Percentiles rank a stretch among this genome's conserved stretches.
These are phyloP conservation scores for Poecile atricapillus DNA, from an alignment of 2,113 vertebrate species.

Conservation along the genomic window DNA sequence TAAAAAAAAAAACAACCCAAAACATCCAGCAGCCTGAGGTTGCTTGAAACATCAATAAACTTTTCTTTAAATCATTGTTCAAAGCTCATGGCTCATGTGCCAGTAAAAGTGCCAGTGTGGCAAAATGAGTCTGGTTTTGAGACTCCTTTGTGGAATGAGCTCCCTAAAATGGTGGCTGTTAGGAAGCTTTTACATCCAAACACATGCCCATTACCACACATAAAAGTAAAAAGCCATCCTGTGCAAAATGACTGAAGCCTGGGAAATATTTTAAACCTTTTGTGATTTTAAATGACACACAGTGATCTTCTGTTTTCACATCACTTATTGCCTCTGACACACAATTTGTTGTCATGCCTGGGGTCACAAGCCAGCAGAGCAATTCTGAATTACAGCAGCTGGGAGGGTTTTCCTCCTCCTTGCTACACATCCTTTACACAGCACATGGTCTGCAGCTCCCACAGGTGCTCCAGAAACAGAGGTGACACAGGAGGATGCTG, in stretches of 20 bases:
- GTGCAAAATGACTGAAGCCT: not conserved
- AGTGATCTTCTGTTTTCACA: not conserved
- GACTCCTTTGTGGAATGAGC: not conserved
- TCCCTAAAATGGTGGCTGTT: not conserved
- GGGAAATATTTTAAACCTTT: not conserved
- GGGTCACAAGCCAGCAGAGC: not conserved
- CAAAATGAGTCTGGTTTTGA: not conserved
- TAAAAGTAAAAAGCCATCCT: not conserved
- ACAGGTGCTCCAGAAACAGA: not conserved
- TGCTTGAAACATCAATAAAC: not conserved
- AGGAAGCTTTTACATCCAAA: conserved; percentile 26
- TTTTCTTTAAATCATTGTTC: conserved; percentile 30
- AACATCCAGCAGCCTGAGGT: not conserved
- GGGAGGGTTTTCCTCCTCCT: not conserved
- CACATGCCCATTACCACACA: not conserved
- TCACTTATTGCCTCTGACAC: not conserved
- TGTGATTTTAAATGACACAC: not conserved
- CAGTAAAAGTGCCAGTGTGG: not conserved
- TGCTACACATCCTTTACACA: not conserved
- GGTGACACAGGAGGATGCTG: not conserved
- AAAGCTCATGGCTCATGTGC: not conserved
- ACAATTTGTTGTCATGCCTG: not conserved
- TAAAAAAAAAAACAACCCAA: not conserved
- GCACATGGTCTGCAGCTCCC: not conserved
- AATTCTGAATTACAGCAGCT: not conserved